Evolutionary conservation across 2,797 vertebrate species (phyloP), one percentile per base, ranked within the genome.

Genomic region (Crypturellus tataupa): DNA sequence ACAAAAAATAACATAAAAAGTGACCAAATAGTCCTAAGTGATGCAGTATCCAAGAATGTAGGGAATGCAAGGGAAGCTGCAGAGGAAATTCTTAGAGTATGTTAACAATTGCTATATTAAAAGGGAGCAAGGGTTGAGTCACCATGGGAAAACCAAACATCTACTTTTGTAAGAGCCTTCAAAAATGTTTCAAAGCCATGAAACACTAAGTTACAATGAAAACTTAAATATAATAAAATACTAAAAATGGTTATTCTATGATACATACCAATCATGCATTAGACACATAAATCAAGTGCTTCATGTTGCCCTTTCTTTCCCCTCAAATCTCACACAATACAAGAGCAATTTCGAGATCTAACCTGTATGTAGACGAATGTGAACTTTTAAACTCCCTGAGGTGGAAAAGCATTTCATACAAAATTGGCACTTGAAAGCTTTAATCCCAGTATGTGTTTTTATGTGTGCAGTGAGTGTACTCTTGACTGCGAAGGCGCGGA

Each of bases 381-480:
- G 99, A 91, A 99, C 99, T 97, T 99, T 99, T 98, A 99, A 99
- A 98, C 99, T 99, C 84, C 99, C 99, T 77, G 99, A 99, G 85
- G 99, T 99, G 97, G 99, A 99, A 98, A 99, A 99, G 95, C 99
- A 98, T 98, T 99, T 99, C 97, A 99, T 98, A 96, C 99, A 99
- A 98, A 97, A 98, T 87, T 98, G 98, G 97, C 99, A 99, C 98
- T 99, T 98, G 81, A 99, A 99, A 84, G 99, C 99, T 97, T 99
- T 99, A 97, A 99, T 98, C 89, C 99, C 99, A 7, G 98, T 99
- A 97, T 99, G 99, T 11, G 99, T 99, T 97, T 99, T 99, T 97
- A 99, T 99, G 95, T 99, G 99, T 63, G 99, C 99, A 2, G 99
- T 99, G 55, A 99, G 99, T 31, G 99, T 99, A 73, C 99, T 99